These are phyloP conservation scores for Oncorhynchus keta DNA, from an alignment of 2,113 vertebrate genomes.

Conservation along the genomic window DNA sequence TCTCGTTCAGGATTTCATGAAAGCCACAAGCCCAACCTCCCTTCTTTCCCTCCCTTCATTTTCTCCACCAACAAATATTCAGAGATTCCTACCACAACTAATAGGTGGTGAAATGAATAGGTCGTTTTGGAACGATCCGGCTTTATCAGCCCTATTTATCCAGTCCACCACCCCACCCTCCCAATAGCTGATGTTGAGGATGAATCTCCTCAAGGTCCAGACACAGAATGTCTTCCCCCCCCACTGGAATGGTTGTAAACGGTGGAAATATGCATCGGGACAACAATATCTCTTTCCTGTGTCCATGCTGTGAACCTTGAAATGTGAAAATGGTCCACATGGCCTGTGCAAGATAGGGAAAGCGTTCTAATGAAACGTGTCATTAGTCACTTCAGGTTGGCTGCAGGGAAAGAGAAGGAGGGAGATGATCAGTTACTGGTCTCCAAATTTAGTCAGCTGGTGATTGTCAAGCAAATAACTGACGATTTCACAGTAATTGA, in stretches of 20 bases:
- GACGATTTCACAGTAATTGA: too few species aligned
- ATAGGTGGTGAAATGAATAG: too few species aligned
- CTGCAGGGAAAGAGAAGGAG: not conserved
- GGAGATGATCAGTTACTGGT: not conserved
- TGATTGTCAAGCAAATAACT: too few species aligned
- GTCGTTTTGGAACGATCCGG: not conserved
- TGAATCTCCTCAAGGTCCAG: constrained; percentile 24
- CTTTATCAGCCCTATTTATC: not conserved
- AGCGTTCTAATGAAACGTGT: not conserved
- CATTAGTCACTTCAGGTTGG: not conserved
- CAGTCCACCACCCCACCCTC: not conserved
- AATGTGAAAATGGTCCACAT: not conserved
- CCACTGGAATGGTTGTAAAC: not conserved
- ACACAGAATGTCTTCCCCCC: constrained; percentile 3
- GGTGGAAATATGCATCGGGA: constrained; percentile 29
- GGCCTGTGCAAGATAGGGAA: not conserved
- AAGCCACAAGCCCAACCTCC: too few species aligned
- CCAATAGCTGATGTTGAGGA: not conserved
- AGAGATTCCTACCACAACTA: too few species aligned
- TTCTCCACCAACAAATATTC: not conserved
- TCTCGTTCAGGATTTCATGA: too few species aligned
- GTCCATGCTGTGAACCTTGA: not conserved
- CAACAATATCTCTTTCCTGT: constrained; percentile 23
- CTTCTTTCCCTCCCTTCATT: not conserved
- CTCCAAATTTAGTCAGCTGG: not conserved